phyloP scores from a whole-genome alignment of 30 jellyfish, hydroid and myxozoan species.

The Aurelia aurita region DNA sequence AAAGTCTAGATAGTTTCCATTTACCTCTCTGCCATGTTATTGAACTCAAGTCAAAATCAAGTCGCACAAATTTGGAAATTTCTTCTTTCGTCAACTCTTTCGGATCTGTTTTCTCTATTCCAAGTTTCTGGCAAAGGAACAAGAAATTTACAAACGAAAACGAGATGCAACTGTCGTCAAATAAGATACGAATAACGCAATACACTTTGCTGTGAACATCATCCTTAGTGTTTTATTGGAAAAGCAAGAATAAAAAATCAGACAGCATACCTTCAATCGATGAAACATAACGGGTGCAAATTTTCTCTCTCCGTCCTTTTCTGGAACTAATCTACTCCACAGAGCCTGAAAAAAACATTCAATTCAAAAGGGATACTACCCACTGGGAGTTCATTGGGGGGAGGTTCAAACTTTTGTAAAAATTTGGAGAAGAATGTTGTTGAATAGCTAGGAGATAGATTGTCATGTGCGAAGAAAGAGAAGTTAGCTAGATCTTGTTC shows the following conservation, averaged over 20 bases:
- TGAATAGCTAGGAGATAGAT: no score
- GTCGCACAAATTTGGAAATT: slow-evolving; percentile 82
- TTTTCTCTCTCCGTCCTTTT: slow-evolving; percentile 74
- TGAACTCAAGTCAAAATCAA: slow-evolving; percentile 76
- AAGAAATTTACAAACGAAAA: background rate
- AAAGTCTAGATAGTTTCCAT: background rate
- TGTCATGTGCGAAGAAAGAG: no score
- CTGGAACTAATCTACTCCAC: slow-evolving; percentile 90
- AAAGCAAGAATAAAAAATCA: background rate
- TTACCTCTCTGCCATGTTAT: slow-evolving; percentile 98
- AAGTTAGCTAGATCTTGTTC: no score
- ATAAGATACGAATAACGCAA: no score
- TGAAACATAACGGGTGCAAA: slow-evolving; percentile 90
- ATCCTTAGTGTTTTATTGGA: background rate
- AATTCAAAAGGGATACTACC: no score
- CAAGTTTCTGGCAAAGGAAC: slow-evolving; percentile 74
- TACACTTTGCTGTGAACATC: no score
- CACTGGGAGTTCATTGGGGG: no score
- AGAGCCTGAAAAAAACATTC: slow-evolving; percentile 57
- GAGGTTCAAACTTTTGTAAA: no score
- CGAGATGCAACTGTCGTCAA: no score
- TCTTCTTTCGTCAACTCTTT: slow-evolving; percentile 79
- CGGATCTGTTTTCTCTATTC: slow-evolving; percentile 87
- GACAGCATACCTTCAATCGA: slow-evolving; percentile 71
- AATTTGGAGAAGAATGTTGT: no score